Conservation (phyloP, 2,113 vertebrate genomes). For the Brachyhypopomus gauderio region DNA sequence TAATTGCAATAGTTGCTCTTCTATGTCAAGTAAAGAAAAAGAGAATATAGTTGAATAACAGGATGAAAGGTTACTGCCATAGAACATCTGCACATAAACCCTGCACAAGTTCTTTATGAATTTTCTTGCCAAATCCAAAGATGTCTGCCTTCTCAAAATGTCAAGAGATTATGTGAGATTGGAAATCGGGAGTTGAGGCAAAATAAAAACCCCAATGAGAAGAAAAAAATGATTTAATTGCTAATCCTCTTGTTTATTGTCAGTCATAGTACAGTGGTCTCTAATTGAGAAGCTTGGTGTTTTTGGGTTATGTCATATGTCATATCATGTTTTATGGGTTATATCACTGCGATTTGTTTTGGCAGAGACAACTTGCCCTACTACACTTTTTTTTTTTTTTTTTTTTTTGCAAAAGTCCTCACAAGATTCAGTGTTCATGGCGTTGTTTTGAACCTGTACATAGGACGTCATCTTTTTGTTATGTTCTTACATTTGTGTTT, state of each 20-base stretch:
- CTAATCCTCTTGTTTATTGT: constrained; percentile 29
- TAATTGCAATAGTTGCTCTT: background rate
- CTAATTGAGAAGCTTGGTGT: constrained; percentile 30
- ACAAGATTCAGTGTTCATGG: constrained; percentile 20
- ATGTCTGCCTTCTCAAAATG: constrained; percentile 10
- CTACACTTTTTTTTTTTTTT: constrained; percentile 20
- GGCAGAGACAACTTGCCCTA: constrained; percentile 30
- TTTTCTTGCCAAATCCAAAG: background rate
- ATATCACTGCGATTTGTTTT: constrained; percentile 30
- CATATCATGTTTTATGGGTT: no score
- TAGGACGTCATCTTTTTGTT: constrained; percentile 4
- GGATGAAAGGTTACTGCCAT: background rate
- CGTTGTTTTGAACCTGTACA: constrained; percentile 1
- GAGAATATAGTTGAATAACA: background rate
- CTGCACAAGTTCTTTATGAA: constrained; percentile 25
- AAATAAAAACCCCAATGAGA: background rate
- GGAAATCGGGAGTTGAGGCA: constrained; percentile 17
- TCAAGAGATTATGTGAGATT: background rate
- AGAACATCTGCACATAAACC: background rate
- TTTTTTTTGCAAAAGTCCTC: no score
- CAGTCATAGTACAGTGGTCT: constrained; percentile 21
- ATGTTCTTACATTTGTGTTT: background rate
- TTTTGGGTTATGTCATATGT: constrained; percentile 31
- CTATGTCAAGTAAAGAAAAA: background rate
- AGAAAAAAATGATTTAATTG: constrained; percentile 2